Evolutionary conservation across 2,888 invertebrate genomes (phyloP).

Genomic region (Melanotus villosus): DNA sequence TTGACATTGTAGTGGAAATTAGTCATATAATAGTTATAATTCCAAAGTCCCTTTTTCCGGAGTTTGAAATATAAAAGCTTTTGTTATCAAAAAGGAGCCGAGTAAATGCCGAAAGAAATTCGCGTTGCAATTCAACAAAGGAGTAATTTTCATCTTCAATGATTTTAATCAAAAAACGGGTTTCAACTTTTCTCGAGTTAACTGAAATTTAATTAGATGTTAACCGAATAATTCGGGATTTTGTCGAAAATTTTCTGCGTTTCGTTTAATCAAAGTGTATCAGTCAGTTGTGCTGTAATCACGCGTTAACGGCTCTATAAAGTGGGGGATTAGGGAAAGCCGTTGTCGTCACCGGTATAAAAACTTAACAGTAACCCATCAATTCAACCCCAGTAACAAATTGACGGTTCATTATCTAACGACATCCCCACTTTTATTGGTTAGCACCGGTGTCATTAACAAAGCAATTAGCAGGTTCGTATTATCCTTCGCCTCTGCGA

Average conservation of each 20-base stretch:
- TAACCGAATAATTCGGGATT: background rate
- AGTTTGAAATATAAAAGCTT: too few relatives aligned
- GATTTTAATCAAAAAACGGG: conserved; percentile 32
- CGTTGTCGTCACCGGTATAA: conserved; percentile 44
- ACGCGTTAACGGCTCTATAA: conserved; percentile 37
- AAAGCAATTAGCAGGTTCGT: conserved; percentile 50
- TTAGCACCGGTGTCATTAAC: conserved; percentile 53
- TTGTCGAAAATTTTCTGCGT: background rate
- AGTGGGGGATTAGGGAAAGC: conserved; percentile 37
- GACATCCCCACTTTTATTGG: conserved; percentile 50
- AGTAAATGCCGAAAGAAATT: too few relatives aligned
- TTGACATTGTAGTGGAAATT: conserved; percentile 23
- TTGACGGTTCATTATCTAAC: conserved; percentile 51
- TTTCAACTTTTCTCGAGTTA: background rate
- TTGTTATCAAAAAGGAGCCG: too few relatives aligned
- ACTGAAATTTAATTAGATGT: conserved; percentile 30
- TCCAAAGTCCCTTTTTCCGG: background rate
- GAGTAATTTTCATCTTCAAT: conserved; percentile 43
- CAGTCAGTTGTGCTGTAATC: conserved; percentile 26
- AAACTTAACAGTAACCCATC: conserved; percentile 50
- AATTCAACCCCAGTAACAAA: conserved; percentile 50
- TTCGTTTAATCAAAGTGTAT: conserved; percentile 21
- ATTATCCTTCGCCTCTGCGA: conserved; percentile 40
- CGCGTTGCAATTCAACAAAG: too few relatives aligned
- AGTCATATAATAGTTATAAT: conserved; percentile 1